Percentiles rank a stretch among this genome's conserved stretches.
These are phyloP conservation scores for Agelas oroides DNA, from an alignment of 37 sponge, comb jelly and placozoan species.

Conservation along the genomic window DNA sequence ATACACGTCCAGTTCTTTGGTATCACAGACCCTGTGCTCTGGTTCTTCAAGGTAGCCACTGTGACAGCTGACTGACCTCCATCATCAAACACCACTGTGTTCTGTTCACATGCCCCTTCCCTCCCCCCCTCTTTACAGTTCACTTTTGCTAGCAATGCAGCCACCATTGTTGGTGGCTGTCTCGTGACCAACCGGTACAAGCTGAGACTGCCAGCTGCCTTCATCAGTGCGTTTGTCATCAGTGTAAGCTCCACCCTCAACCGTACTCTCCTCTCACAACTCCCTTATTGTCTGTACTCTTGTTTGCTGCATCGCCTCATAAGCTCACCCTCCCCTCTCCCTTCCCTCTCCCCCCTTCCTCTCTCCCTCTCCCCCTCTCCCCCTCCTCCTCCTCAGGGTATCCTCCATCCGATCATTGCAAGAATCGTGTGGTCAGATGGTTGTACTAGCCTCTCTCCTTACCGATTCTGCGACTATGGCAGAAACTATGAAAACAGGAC, in stretches of 20 bases:
- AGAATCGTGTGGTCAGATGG: conserved; percentile 75
- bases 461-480: conserved; percentile 68
- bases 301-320: too few relatives aligned
- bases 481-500: not conserved
- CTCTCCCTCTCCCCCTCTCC: not conserved
- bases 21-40: conserved; percentile 66
- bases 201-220: conserved; percentile 78
- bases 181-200: conserved; percentile 80
- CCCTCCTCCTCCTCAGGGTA: conserved; percentile 49
- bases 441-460: conserved; percentile 67
- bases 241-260: conserved; percentile 67
- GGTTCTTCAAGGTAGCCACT: conserved; percentile 77
- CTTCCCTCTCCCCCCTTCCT: too few relatives aligned
- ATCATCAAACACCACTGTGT: too few relatives aligned
- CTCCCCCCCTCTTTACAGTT: conserved; percentile 54
- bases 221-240: conserved; percentile 89
- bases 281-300: too few relatives aligned
- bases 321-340: too few relatives aligned
- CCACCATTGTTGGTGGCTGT: conserved; percentile 89
- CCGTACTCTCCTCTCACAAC: too few relatives aligned
- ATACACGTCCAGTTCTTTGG: conserved; percentile 35
- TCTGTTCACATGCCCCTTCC: not conserved
- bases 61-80: too few relatives aligned
- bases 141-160: conserved; percentile 95
- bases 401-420: conserved; percentile 76